Evolutionary conservation across 2,113 vertebrate species (phyloP), one percentile per base, ranked within the genome.

Genomic region (Catagonus wagneri): DNA sequence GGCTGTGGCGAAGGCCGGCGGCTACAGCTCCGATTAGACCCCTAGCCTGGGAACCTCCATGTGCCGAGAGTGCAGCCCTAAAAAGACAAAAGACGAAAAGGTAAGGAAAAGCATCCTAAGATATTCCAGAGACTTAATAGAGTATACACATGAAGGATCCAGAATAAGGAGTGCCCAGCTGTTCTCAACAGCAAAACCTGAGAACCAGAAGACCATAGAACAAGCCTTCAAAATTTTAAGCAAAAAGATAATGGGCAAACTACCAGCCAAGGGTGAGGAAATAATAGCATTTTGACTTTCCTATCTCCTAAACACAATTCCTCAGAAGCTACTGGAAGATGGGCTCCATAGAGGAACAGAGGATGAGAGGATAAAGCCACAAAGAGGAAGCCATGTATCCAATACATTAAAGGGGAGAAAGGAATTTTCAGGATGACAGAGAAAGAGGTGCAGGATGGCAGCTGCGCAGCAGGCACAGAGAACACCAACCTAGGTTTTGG

Each of bases 321-420:
- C 72, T 89, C 29, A n/a, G 68, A 89, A 94, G 68, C 79, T 84
- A 27, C 27, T 84, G 15, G 72, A 85, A 92, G 89, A 63, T 39
- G 19, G 32, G 27, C 65, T 80, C 34, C 52, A 50, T 12, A 39
- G 4, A 44, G 44, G 44, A 44, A 44, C 8, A 8, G 44, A 34
- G 88, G 79, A 66, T 20, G 39, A 80, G 36, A 83, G n/a, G 52
- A n/a, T 39, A n/a, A 80, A 68, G 7, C 36, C 79, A 84, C 3
- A 32, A 60, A 75, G 44, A 75, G 78, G 27, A 92, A 74, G 79
- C 60, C 11, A 3, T 10, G 7, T 25, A 60, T 54, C 50, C 36
- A 74, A 2, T 22, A 68, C n/a, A 17, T 63, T 75, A 44, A 39
- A 36, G 11, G 36, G 66, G 65, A 58, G 80, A 54, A 22, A 36